A percentile compares a stretch with the other conserved stretches of the same genome.
phyloP scores from a whole-genome alignment of 2,113 vertebrate species.

The Dipodomys ordii region DNA sequence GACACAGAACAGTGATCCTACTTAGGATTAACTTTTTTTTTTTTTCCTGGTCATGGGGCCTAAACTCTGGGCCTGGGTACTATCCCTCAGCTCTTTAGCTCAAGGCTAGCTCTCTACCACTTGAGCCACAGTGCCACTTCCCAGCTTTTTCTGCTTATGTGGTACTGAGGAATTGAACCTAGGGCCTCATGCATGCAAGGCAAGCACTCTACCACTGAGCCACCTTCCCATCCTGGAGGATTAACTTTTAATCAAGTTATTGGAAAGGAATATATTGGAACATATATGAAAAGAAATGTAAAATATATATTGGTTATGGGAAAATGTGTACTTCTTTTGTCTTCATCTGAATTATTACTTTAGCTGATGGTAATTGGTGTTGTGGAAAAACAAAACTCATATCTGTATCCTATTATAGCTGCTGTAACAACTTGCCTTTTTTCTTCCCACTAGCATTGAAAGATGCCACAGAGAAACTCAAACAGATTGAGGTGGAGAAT shows the following conservation, averaged over 20 bases:
- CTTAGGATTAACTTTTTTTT: background rate
- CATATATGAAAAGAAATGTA: too few species aligned
- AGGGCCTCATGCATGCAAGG: too few species aligned
- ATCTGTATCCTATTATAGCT: background rate
- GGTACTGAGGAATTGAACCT: too few species aligned
- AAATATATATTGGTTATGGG: background rate
- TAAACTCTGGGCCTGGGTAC: too few species aligned
- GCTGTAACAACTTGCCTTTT: background rate
- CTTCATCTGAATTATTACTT: constrained; percentile 34
- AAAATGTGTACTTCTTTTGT: constrained; percentile 36
- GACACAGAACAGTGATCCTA: background rate
- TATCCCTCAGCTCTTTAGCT: too few species aligned
- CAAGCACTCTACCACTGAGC: too few species aligned
- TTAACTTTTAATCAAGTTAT: constrained; percentile 6
- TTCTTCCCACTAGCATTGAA: constrained; percentile 76
- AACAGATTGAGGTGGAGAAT: constrained; percentile 90
- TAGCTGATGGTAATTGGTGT: background rate
- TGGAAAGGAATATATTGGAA: background rate
- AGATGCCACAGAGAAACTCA: constrained; percentile 91
- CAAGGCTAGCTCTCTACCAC: too few species aligned
- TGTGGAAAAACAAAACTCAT: background rate
- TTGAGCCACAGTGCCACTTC: too few species aligned
- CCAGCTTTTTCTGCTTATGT: too few species aligned
- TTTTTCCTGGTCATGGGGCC: too few species aligned
- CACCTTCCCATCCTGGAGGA: background rate